phyloP scores from a whole-genome alignment of 1,140 invertebrate genomes.

The Mizuhopecten yessoensis region DNA sequence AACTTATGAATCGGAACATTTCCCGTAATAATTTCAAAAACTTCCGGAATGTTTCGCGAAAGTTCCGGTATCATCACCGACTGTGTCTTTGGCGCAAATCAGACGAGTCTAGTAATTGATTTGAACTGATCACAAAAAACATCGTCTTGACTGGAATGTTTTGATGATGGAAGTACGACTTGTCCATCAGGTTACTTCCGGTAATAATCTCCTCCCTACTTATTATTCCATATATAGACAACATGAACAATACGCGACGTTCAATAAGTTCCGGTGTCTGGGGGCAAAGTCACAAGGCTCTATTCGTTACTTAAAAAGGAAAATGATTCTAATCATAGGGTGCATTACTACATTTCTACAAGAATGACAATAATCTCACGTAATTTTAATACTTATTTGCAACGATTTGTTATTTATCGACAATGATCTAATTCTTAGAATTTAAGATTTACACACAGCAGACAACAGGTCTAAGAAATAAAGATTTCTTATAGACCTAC shows the following conservation, averaged over 20 bases:
- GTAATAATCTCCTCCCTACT: not conserved
- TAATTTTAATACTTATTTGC: too few species aligned
- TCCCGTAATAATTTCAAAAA: constrained; percentile 1
- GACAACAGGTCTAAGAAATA: too few species aligned
- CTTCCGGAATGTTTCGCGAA: not conserved
- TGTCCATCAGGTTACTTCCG: too few species aligned
- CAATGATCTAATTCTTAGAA: too few species aligned
- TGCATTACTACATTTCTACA: too few species aligned
- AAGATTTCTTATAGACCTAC: too few species aligned
- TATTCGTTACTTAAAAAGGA: too few species aligned
- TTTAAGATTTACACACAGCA: too few species aligned
- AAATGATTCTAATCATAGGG: too few species aligned
- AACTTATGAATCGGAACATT: not conserved
- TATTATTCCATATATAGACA: not conserved
- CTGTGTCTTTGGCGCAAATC: not conserved
- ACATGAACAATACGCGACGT: not conserved
- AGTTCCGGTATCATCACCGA: not conserved
- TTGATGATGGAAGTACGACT: not conserved
- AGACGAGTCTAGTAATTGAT: not conserved
- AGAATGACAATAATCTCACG: too few species aligned
- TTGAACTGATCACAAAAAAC: not conserved
- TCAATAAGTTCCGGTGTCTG: not conserved
- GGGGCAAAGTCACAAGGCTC: not conserved
- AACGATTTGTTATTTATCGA: too few species aligned
- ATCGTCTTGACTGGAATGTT: not conserved